phyloP scores from a whole-genome alignment of 2,113 vertebrate species.

The Symphodus melops region DNA sequence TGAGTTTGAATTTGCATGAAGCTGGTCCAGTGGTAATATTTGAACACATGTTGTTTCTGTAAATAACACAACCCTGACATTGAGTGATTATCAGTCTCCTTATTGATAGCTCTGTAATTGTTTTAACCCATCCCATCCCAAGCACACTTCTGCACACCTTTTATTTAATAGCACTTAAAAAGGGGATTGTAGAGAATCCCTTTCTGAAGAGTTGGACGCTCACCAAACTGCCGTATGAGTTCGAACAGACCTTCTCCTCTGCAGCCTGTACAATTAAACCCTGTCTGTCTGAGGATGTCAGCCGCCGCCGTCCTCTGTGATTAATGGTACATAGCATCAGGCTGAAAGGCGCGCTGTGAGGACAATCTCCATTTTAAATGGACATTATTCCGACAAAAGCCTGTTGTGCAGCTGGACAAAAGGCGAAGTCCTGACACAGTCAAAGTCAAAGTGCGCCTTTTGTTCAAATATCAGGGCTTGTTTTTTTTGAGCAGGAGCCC shows the following conservation, averaged over 20 bases:
- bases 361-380: constrained; percentile 69
- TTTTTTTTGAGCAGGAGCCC: constrained; percentile 13
- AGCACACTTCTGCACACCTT: no score
- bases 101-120: no score
- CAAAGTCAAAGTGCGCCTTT: constrained; percentile 57
- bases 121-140: no score
- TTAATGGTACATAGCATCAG: constrained; percentile 57
- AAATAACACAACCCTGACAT: no score
- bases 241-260: neutral
- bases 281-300: constrained; percentile 23
- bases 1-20: no score
- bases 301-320: constrained; percentile 55
- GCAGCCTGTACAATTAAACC: constrained; percentile 23
- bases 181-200: no score
- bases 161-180: no score
- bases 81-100: no score
- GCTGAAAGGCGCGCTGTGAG: constrained; percentile 56
- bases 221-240: neutral
- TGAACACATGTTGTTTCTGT: no score
- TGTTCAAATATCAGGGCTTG: constrained; percentile 50
- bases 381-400: constrained; percentile 65
- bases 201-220: neutral
- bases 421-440: constrained; percentile 32
- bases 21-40: no score
- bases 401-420: constrained; percentile 48